Conservation (phyloP, 2,797 vertebrate genomes). For the Menidia menidia region DNA sequence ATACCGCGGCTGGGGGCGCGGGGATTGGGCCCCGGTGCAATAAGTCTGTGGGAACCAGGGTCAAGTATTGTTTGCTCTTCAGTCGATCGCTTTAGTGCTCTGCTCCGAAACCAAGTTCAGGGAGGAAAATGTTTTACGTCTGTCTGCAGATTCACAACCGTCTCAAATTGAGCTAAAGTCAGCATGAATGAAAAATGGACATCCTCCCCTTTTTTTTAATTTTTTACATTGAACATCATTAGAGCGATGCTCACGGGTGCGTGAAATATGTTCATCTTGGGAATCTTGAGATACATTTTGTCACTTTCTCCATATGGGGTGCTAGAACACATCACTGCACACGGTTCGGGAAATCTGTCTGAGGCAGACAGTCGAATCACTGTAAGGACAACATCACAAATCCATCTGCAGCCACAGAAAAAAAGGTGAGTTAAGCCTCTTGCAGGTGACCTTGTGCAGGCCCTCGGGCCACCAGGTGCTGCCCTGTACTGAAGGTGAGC, state of each 20-base stretch:
- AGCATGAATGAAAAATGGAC: not conserved
- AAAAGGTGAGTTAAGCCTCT: slow-evolving; percentile 13
- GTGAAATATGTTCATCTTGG: not conserved
- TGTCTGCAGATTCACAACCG: not conserved
- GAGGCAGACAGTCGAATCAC: not conserved
- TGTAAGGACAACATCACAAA: not conserved
- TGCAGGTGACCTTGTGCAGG: slow-evolving; percentile 64
- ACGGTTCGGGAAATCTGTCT: not conserved
- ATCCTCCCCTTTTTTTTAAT: not conserved
- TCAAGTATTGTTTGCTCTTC: not conserved
- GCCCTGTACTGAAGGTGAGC: slow-evolving; percentile 27
- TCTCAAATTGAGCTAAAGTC: not conserved
- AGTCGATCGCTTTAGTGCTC: not conserved
- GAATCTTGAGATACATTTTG: not conserved
- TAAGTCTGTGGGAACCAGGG: not conserved
- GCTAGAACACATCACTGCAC: not conserved
- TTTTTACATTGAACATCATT: not conserved
- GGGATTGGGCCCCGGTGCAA: slow-evolving; percentile 24
- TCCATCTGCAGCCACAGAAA: not conserved
- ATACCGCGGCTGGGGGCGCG: slow-evolving; percentile 27
- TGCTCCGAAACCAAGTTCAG: not conserved
- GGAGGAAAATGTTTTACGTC: not conserved
- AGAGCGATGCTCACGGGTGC: not conserved
- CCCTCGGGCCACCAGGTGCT: slow-evolving; percentile 33
- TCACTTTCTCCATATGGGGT: not conserved